Base-by-base conservation (phyloP, 2,888 invertebrate genomes). In the Marronus borbonicus region DNA sequence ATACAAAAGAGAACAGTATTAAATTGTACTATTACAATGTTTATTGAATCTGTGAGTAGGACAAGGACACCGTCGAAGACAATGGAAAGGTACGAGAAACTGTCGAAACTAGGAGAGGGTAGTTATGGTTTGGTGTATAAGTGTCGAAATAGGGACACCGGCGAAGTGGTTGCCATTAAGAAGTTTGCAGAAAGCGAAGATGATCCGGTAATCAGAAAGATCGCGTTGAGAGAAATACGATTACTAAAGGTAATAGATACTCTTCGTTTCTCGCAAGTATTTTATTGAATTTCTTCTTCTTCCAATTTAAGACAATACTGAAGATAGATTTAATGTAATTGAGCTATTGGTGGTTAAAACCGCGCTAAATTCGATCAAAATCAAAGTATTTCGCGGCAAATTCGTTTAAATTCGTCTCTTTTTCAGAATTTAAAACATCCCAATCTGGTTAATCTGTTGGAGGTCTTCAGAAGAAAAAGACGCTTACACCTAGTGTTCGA, bases 401-500 rank as follows among this genome's bases (percentile, higher is more conserved):
- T 24, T 24, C 24, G 0, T 24, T 24, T 24, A 24, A 55, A 8
- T 17, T 31, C 10, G 17, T 64, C 55, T 12, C 0, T 17, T 81
- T 85, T 89, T 3, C 90, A 99, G 98, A 98, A 98, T 90, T 91
- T 99, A 82, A 99, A 98, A 88, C 99, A 99, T 89, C 97, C 97
- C 3, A 99, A 99, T 89, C 90, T 99, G 86, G 97, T 99, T 76
- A 98, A 98, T 87, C 91, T 99, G 80, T 92, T 99, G 85, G 99
- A 99, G 90, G 99, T 99, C 78, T 99, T 99, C 89, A 93, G 98
- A 80, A 92, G 97, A 81, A 98, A 98, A 88, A 92, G 98, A 80
- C 96, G 98, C 86, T 91, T 99, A 70, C 99, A 99, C 89, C 91
- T 99, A 80, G 99, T 99, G 44, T 99, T 99, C 90, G 99, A 99